Evolutionary conservation across 1,140 invertebrate genomes (phyloP).

Genomic region (Lordiphosa collinella): DNA sequence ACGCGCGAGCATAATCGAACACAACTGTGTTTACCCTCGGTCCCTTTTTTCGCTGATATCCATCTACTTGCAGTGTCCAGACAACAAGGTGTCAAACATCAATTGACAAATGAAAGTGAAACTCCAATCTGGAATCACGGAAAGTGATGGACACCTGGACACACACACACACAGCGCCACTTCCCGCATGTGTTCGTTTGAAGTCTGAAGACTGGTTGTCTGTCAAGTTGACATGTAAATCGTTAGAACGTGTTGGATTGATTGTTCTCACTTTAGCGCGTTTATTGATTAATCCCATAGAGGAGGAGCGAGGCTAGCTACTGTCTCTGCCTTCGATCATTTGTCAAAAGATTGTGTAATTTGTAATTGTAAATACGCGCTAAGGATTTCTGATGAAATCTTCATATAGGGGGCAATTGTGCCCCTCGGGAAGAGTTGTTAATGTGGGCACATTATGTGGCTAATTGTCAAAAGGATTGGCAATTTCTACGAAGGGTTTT

Average conservation of each 20-base stretch:
- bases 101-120: conserved; percentile 75
- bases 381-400: conserved; percentile 46
- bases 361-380: conserved; percentile 64
- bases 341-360: conserved; percentile 55
- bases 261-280: conserved; percentile 57
- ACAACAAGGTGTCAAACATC: conserved; percentile 67
- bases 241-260: conserved; percentile 71
- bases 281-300: conserved; percentile 24
- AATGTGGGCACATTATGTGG: conserved; percentile 73
- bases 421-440: conserved; percentile 31
- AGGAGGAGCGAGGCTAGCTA: neutral
- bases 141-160: conserved; percentile 55
- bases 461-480: conserved; percentile 54
- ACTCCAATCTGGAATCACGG: conserved; percentile 10
- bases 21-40: conserved; percentile 59
- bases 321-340: conserved; percentile 38
- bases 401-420: conserved; percentile 37
- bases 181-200: conserved; percentile 11
- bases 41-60: conserved; percentile 20
- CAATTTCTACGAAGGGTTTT: conserved; percentile 50
- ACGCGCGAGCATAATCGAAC: conserved; percentile 63
- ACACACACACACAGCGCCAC: conserved; percentile 49
- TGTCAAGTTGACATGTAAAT: conserved; percentile 76
- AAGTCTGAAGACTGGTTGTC: conserved; percentile 17
- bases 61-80: conserved; percentile 39